Evolutionary conservation across 1,140 invertebrate species (phyloP), one percentile per base, ranked within the genome.

Genomic region (Manduca sexta): DNA sequence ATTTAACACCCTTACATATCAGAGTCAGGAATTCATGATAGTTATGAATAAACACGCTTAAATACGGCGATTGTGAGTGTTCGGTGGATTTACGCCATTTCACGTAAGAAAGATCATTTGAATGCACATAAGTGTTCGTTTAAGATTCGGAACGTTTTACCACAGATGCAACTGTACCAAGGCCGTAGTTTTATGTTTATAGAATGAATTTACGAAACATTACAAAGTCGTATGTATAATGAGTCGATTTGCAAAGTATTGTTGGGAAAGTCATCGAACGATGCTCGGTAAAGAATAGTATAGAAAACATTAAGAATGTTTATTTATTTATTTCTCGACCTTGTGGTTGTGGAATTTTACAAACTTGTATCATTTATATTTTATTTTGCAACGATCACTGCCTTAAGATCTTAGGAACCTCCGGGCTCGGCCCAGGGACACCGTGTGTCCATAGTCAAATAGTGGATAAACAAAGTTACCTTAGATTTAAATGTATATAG

Each of bases 381-480:
- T 50, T 51, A 42, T 68, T 63, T 60, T 48, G 47, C 45, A 64
- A 62, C 64, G 56, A 63, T 74, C 74, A 77, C 71, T 77, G 74
- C 71, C 74, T 70, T 62, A 45, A 67, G 67, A 73, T 74, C 65
- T 67, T 67, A 43, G 61, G 41, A 63, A 64, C 59, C 55, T 68
- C 60, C 41, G 65, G 53, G 62, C 16, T 14, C 38, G 29, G 53
- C 66, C 62, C 66, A 69, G 62, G 66, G 69, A 73, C 60, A 40
- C 21, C 33, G 33, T 38, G 52, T 55, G 80, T 81, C 77, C 74
- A 78, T 84, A 84, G 80, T 81, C 80, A 84, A 79, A 52, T 80
- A 80, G 79, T 70, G 58, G 61, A 73, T 78, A 64, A 57, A 61
- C 55, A 68, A 68, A 80, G 76, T 83, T 83, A 83, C 79, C 79